Percentiles rank a stretch among this genome's conserved stretches.
Conservation (phyloP, 2,888 invertebrate genomes). For the Ophraella communa region DNA sequence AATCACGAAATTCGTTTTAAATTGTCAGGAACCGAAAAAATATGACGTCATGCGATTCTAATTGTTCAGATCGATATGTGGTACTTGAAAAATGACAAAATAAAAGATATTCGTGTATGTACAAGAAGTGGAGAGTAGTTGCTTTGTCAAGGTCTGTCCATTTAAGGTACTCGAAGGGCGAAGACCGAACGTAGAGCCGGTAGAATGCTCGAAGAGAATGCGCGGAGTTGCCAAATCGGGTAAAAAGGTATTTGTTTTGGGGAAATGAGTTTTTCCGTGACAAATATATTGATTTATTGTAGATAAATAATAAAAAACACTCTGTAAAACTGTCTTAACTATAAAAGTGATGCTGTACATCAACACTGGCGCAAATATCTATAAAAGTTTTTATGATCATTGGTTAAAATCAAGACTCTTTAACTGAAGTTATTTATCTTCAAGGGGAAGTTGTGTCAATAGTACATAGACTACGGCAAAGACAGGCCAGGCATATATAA, state of each 20-base stretch:
- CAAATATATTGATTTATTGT: not conserved
- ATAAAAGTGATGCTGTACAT: too few species aligned
- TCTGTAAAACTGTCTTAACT: too few species aligned
- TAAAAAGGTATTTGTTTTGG: not conserved
- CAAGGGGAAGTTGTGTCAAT: too few species aligned
- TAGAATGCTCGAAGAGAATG: not conserved
- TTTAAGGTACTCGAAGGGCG: slow-evolving; percentile 38
- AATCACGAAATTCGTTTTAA: not conserved
- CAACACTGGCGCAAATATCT: too few species aligned
- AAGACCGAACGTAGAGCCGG: not conserved
- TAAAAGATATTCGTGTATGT: too few species aligned
- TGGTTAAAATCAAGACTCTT: too few species aligned
- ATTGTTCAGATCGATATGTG: slow-evolving; percentile 4
- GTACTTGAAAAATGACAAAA: slow-evolving; percentile 2
- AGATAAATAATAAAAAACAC: not conserved
- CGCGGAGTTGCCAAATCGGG: not conserved
- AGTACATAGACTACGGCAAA: too few species aligned
- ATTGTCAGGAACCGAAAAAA: slow-evolving; percentile 8
- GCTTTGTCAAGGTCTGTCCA: slow-evolving; percentile 40
- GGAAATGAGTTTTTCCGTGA: not conserved
- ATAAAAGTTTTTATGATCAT: too few species aligned
- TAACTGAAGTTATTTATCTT: too few species aligned
- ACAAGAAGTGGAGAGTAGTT: slow-evolving; percentile 8
- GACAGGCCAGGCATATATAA: too few species aligned
- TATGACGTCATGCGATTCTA: slow-evolving; percentile 26